Conservation (phyloP, 1,140 invertebrate species). For the Pseudomyrmex pallidus region DNA sequence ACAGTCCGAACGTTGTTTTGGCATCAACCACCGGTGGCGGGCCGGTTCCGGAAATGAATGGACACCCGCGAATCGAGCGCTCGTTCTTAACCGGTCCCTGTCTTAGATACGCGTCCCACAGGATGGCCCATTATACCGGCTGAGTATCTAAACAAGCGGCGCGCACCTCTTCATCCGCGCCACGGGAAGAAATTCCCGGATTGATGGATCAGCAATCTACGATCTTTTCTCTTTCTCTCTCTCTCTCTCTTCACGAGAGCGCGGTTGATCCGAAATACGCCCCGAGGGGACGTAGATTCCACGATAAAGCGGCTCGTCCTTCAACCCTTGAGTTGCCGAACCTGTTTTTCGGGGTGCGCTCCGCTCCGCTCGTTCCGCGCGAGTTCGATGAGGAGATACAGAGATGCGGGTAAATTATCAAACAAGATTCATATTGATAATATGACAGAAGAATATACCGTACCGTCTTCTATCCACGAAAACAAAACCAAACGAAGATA, state of each 20-base stretch:
- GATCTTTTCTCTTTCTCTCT: background rate
- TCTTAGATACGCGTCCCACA: conserved; percentile 59
- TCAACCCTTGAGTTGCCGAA: conserved; percentile 19
- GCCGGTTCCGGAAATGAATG: conserved; percentile 77
- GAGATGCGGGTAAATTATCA: too few relatives aligned
- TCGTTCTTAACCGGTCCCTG: conserved; percentile 65
- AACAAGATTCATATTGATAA: too few relatives aligned
- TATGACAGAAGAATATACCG: too few relatives aligned
- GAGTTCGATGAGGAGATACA: too few relatives aligned
- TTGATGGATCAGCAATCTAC: conserved; percentile 76
- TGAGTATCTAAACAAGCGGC: conserved; percentile 32
- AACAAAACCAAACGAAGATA: too few relatives aligned
- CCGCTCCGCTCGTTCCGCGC: too few relatives aligned
- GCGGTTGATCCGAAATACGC: conserved; percentile 1
- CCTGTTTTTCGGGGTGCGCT: background rate
- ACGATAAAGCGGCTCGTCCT: background rate
- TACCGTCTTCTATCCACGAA: too few relatives aligned
- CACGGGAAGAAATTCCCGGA: conserved; percentile 16
- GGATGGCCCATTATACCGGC: conserved; percentile 68
- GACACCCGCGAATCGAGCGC: conserved; percentile 76
- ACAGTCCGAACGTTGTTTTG: conserved; percentile 82
- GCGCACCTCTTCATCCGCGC: background rate
- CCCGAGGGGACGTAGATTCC: conserved; percentile 14
- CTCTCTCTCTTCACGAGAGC: background rate
- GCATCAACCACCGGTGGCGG: conserved; percentile 75